A percentile compares a stretch with the other conserved stretches of the same genome.
These are phyloP conservation scores for Isichthys henryi DNA, from an alignment of 2,113 vertebrate genomes.

Conservation along the genomic window DNA sequence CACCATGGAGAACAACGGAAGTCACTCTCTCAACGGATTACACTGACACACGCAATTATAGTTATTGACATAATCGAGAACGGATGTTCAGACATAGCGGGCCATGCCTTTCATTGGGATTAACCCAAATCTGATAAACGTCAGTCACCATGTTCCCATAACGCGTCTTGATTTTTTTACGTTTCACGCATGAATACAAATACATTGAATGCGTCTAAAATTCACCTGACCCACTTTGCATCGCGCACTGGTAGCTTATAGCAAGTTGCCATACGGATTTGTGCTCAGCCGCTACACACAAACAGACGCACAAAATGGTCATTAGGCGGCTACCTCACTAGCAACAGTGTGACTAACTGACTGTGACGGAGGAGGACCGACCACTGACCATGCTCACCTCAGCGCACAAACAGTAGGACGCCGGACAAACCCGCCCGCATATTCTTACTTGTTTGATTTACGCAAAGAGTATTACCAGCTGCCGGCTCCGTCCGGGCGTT, in stretches of 20 bases:
- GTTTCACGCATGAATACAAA: not conserved
- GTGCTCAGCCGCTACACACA: not conserved
- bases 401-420: slow-evolving; percentile 24
- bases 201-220: not conserved
- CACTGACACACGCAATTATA: not conserved
- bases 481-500: not conserved
- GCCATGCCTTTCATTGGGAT: not conserved
- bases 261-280: not conserved
- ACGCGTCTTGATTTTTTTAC: not conserved
- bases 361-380: not conserved
- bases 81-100: not conserved
- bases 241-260: not conserved
- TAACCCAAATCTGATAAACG: not conserved
- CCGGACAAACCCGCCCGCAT: slow-evolving; percentile 22
- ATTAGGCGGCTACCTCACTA: not conserved
- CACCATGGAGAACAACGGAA: not conserved
- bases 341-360: not conserved
- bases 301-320: not conserved
- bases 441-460: slow-evolving; percentile 33
- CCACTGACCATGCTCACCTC: slow-evolving; percentile 45
- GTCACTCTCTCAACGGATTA: not conserved
- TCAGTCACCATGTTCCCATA: not conserved
- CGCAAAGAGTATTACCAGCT: not conserved
- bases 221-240: slow-evolving; percentile 5
- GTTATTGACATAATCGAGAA: not conserved